Evolutionary conservation across 1,140 invertebrate genomes (phyloP), one percentile per base, ranked within the genome.

Genomic region (Anoplolepis gracilipes): DNA sequence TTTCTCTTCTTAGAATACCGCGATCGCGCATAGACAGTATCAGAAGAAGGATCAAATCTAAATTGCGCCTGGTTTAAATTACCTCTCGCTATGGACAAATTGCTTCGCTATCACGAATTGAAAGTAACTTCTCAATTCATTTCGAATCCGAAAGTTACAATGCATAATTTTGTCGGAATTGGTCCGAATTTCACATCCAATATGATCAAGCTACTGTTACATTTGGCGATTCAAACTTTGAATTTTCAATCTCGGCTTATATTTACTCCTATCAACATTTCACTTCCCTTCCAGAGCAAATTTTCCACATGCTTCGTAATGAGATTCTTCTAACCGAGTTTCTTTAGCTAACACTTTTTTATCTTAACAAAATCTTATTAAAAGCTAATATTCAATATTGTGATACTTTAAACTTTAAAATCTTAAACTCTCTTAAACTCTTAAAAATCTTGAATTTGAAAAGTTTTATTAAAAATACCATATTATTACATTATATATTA

Each of bases 91-190:
- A 69, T 79, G 67, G 36, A 82, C 78, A 59, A 82, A 82, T 82
- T 73, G 36, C 67, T 61, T 36, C 55, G 78, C 19, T 69, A 82
- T 82, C 28, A 46, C 22, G 59, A n/a, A 67, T 73, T 25, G 65
- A 28, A 57, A 72, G 36, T 82, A 79, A 79, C 62, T 79, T 82
- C 42, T 57, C 25, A 39, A 82, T 73, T 82, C 36, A 59, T 82
- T 46, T 46, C 36, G n/a, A 82, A 59, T 22, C 7, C 55, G 25
- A 59, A 82, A 82, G 33, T 82, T 73, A 61, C 53, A 33, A 59
- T 42, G 67, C 22, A 30, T 59, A 82, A 82, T 61, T 59, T 19
- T 19, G 36, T 11, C 25, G 78, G 46, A 13, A 82, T 82, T 72
- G 67, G 13, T 72, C 49, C 16, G 46, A n/a, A 55, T 65, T 57